Evolutionary conservation across 2,888 invertebrate species (phyloP), one percentile per base, ranked within the genome.

Genomic region (Galerucella calmariensis): DNA sequence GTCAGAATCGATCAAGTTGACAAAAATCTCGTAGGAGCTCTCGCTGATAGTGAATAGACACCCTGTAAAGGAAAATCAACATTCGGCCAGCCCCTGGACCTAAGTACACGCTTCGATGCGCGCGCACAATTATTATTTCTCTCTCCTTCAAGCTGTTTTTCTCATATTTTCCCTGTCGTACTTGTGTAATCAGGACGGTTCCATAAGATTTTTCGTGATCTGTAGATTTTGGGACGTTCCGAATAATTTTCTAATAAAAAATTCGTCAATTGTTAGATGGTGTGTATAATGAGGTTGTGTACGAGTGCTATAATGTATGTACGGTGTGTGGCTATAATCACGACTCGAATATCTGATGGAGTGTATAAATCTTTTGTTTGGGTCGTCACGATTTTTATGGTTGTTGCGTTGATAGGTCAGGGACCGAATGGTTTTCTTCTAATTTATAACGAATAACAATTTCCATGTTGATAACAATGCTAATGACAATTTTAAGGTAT

Each of bases 321-420:
- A 44, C n/a, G 24, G 14, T 46, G 48, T 59, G 71, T 4, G 48
- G 63, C 16, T 5, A 35, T 62, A 16, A n/a, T 51, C 62, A 59
- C 35, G 41, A 53, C 67, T 53, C 68, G 72, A 67, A 53, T 73
- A 68, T 53, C 72, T 61, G 61, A 73, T 73, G 35, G 48, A n/a
- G 16, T 61, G 27, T 35, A 8, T 62, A 10, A 56, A 16, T 67
- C 61, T 72, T 59, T 65, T 72, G 72, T 66, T 72, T 72, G 3
- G 59, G 59, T 48, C 24, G 59, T 62, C 48, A 58, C 72, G 56
- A 46, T 72, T 67, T 58, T 67, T 59, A 66, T 72, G 72, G 44
- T 53, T 44, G 65, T 20, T 66, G 46, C 24, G 8, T 24, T 66
- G 66, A 24, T 66, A 51, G 66, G 66, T 66, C 46, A 51, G 48